phyloP scores from a whole-genome alignment of 2,113 vertebrate genomes.

The Steatornis caripensis region DNA sequence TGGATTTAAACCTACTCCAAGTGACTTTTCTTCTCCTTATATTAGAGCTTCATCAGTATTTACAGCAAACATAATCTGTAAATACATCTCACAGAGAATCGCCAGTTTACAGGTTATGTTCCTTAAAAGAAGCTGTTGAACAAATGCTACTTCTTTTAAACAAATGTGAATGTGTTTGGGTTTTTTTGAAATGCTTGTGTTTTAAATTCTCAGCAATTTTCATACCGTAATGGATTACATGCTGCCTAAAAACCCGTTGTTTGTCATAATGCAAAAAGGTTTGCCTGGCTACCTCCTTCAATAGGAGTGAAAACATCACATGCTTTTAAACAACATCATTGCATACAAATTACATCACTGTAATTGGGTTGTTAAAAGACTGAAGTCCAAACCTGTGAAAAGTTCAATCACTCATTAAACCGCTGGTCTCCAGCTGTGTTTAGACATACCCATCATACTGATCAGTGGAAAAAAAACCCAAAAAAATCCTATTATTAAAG shows the following conservation, averaged over 20 bases:
- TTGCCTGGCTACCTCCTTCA: neutral
- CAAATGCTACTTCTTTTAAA: neutral
- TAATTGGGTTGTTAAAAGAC: neutral
- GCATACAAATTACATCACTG: neutral
- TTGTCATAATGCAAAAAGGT: neutral
- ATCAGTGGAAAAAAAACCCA: neutral
- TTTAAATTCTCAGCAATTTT: neutral
- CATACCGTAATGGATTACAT: neutral
- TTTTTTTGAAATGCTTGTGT: rapidly evolving
- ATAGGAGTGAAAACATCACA: neutral
- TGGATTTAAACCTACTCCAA: neutral
- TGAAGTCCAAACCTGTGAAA: neutral
- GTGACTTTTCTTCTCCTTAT: neutral
- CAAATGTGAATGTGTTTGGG: rapidly evolving
- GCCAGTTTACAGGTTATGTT: neutral
- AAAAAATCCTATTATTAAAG: neutral
- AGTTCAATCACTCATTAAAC: neutral
- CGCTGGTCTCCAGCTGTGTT: neutral
- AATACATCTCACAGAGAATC: neutral
- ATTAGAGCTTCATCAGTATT: neutral
- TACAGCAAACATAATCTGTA: neutral
- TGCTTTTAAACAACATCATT: neutral
- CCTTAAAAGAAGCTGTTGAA: neutral
- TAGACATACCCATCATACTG: neutral
- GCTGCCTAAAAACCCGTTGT: neutral